Evolutionary conservation across 1,140 invertebrate species (phyloP).

Genomic region (Cyclina sinensis): DNA sequence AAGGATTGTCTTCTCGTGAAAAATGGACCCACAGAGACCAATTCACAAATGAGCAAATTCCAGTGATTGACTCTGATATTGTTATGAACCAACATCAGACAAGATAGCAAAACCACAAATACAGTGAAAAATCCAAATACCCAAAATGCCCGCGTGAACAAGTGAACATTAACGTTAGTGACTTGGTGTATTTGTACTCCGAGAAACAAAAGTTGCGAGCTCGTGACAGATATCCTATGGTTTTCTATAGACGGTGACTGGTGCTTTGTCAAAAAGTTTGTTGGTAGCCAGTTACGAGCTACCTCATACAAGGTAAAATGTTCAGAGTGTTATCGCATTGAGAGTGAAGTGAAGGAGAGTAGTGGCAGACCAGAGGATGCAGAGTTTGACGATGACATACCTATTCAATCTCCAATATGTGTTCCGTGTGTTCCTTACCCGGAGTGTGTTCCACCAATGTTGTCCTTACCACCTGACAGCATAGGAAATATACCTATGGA

Average conservation of each 20-base stretch:
- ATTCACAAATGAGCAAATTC: constrained; percentile 66
- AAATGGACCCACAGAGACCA: constrained; percentile 38
- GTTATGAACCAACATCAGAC: constrained; percentile 33
- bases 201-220: constrained; percentile 38
- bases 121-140: constrained; percentile 60
- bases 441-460: too few species aligned
- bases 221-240: background rate
- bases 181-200: constrained; percentile 66
- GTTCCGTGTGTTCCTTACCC: too few species aligned
- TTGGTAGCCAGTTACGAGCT: too few species aligned
- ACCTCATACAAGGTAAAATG: too few species aligned
- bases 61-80: constrained; percentile 34
- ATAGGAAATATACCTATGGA: too few species aligned
- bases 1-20: background rate
- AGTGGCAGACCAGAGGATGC: too few species aligned
- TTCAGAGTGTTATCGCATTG: too few species aligned
- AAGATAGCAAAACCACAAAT: constrained; percentile 43
- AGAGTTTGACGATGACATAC: too few species aligned
- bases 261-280: too few species aligned
- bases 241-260: constrained; percentile 35
- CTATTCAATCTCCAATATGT: too few species aligned
- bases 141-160: background rate
- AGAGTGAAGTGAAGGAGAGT: too few species aligned
- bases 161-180: constrained; percentile 39
- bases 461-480: too few species aligned